These are phyloP conservation scores for Solenopsis fugax DNA, from an alignment of 1,140 invertebrate species.

Conservation along the genomic window DNA sequence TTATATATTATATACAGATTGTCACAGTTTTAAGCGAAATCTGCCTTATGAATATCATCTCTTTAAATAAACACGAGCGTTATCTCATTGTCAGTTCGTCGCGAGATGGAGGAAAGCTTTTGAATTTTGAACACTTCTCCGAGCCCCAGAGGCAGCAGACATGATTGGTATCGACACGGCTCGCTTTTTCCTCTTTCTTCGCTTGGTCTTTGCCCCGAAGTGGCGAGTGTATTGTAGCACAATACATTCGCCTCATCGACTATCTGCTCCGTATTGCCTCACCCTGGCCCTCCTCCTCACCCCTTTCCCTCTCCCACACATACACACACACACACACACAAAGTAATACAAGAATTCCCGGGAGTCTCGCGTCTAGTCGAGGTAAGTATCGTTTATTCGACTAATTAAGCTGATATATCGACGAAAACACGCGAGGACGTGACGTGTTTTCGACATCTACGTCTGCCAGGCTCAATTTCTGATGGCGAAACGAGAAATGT, in stretches of 20 bases:
- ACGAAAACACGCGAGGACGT: slow-evolving; percentile 14
- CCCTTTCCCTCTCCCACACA: neutral
- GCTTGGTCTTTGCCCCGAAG: slow-evolving; percentile 38
- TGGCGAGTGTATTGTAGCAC: slow-evolving; percentile 31
- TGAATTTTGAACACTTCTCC: slow-evolving; percentile 66
- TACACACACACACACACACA: neutral
- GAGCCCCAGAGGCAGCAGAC: slow-evolving; percentile 49
- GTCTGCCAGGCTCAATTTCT: slow-evolving; percentile 12
- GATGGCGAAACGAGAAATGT: slow-evolving; percentile 10
- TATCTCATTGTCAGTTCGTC: neutral
- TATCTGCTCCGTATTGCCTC: slow-evolving; percentile 49
- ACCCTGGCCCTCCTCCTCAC: neutral
- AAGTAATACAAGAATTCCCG: slow-evolving; percentile 72
- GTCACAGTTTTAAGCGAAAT: slow-evolving; percentile 1
- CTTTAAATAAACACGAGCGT: slow-evolving; percentile 38
- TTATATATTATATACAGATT: slow-evolving; percentile 9
- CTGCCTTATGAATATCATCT: slow-evolving; percentile 2
- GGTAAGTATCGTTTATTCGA: slow-evolving; percentile 79
- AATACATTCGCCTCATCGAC: slow-evolving; percentile 65
- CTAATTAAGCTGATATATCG: slow-evolving; percentile 73
- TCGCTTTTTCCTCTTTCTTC: slow-evolving; percentile 42
- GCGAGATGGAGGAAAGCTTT: slow-evolving; percentile 41
- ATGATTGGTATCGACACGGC: slow-evolving; percentile 69
- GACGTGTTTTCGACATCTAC: slow-evolving; percentile 47
- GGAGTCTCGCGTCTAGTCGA: slow-evolving; percentile 58